phyloP scores from a whole-genome alignment of 1,140 invertebrate genomes.

The Trichonephila clavata region DNA sequence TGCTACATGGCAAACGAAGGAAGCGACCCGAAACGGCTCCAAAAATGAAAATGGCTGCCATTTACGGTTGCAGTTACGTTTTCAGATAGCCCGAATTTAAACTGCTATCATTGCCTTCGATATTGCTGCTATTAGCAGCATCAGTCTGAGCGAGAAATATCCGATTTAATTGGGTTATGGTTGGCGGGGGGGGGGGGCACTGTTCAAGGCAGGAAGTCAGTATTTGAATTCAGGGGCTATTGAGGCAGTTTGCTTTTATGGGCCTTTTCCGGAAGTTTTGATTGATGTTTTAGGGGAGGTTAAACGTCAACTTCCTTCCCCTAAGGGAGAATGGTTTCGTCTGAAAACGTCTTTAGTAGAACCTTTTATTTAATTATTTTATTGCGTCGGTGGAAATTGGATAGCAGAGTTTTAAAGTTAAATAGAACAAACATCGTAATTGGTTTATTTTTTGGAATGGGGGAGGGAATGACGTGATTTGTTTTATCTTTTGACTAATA shows the following conservation, averaged over 20 bases:
- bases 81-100: conserved; percentile 39
- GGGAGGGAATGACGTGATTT: too few relatives aligned
- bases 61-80: conserved; percentile 45
- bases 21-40: conserved; percentile 44
- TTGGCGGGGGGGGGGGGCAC: conserved; percentile 1
- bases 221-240: conserved; percentile 47
- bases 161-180: conserved; percentile 59
- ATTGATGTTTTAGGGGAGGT: conserved; percentile 3
- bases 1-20: background rate
- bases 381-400: background rate
- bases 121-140: conserved; percentile 47
- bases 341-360: background rate
- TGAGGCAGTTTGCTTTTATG: conserved; percentile 51
- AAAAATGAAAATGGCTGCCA: conserved; percentile 52
- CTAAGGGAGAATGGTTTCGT: too few relatives aligned
- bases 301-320: conserved; percentile 1
- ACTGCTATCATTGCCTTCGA: conserved; percentile 58
- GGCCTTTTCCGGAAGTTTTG: conserved; percentile 43
- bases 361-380: conserved; percentile 18
- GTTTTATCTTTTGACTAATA: too few relatives aligned
- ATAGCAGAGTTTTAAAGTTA: background rate
- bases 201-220: conserved; percentile 25
- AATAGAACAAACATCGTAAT: too few relatives aligned
- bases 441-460: too few relatives aligned
- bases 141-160: conserved; percentile 31